Conservation (phyloP, 2,888 invertebrate species). For the Polyommatus icarus region DNA sequence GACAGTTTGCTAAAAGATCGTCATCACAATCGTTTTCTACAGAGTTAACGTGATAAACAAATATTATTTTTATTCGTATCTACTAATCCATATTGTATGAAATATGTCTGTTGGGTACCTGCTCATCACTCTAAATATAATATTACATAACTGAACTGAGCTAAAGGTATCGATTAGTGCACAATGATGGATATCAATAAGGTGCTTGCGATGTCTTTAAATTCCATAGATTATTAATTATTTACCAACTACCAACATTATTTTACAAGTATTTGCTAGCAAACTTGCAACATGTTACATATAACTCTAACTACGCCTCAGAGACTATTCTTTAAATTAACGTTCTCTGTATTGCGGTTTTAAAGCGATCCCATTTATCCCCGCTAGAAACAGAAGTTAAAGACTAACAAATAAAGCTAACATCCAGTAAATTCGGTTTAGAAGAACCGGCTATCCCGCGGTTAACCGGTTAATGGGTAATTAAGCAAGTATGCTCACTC, state of each 20-base stretch:
- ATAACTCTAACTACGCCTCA: too few species aligned
- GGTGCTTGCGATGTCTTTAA: not conserved
- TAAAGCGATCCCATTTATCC: not conserved
- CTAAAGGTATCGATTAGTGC: too few species aligned
- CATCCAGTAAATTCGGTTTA: slow-evolving; percentile 33
- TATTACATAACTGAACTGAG: too few species aligned
- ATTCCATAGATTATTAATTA: too few species aligned
- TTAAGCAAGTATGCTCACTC: slow-evolving; percentile 65
- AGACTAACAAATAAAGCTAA: slow-evolving; percentile 23
- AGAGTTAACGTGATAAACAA: not conserved
- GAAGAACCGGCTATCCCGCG: slow-evolving; percentile 41
- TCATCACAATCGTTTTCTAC: not conserved
- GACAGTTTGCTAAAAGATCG: not conserved
- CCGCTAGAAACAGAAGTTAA: not conserved
- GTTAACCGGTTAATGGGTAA: slow-evolving; percentile 53
- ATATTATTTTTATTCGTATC: too few species aligned
- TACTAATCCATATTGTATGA: too few species aligned
- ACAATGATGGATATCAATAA: not conserved
- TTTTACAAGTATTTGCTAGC: too few species aligned
- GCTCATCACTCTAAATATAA: too few species aligned
- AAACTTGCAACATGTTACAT: too few species aligned
- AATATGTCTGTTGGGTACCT: too few species aligned
- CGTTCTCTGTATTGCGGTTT: not conserved
- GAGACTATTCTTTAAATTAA: not conserved
- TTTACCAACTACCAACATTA: too few species aligned